phyloP scores from a whole-genome alignment of 2,888 invertebrate genomes.

The Pollenia angustigena region DNA sequence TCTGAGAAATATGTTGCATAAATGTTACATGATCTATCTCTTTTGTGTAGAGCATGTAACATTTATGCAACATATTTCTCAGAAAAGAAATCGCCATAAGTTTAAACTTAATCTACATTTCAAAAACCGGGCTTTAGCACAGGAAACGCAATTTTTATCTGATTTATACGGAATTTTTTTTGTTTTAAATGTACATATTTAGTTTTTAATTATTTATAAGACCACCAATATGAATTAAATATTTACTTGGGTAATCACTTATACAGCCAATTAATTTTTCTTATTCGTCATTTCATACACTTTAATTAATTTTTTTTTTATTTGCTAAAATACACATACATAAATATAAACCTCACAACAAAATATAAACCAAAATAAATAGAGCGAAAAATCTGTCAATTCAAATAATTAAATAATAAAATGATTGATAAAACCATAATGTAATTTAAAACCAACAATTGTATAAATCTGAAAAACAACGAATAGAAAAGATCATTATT shows the following conservation, averaged over 20 bases:
- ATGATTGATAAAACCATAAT: slow-evolving; percentile 28
- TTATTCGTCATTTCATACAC: too few relatives aligned
- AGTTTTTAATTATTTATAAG: neutral
- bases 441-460: slow-evolving; percentile 24
- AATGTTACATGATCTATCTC: too few relatives aligned
- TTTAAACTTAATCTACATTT: too few relatives aligned
- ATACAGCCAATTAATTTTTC: neutral
- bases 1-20: too few relatives aligned
- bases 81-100: too few relatives aligned
- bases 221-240: neutral
- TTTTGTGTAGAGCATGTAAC: too few relatives aligned
- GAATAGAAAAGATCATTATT: slow-evolving; percentile 24
- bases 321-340: neutral
- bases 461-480: neutral
- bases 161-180: too few relatives aligned
- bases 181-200: neutral
- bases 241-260: neutral
- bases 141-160: too few relatives aligned
- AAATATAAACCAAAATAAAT: slow-evolving; percentile 33
- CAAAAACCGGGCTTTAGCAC: too few relatives aligned
- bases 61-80: too few relatives aligned
- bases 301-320: too few relatives aligned
- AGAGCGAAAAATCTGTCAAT: slow-evolving; percentile 62
- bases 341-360: too few relatives aligned
- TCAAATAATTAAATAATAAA: slow-evolving; percentile 52